Base-by-base conservation (phyloP, 2,888 invertebrate genomes). In the Eurois occulta region DNA sequence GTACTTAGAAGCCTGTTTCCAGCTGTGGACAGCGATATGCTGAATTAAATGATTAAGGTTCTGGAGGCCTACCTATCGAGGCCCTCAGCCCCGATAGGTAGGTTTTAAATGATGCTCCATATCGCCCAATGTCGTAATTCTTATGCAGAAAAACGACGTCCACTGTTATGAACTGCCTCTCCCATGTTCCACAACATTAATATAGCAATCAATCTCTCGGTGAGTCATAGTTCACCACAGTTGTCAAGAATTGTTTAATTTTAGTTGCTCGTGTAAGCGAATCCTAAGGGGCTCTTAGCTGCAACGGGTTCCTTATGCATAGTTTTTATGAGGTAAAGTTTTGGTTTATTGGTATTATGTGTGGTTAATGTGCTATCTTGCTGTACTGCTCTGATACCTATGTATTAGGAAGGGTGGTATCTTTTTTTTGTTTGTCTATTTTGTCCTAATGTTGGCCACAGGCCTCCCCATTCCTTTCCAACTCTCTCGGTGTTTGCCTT, bases 241-340 rank as follows among this genome's bases (percentile, higher is more conserved):
- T 55, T 69, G 24, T 18, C 5, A 16, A 38, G 1, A 10, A 6
- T n/a, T 62, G 35, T 11, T 10, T n/a, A n/a, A 55, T n/a, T 38
- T n/a, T 2, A 46, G 46, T 78, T 55, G 72, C 64, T 38, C 64
- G 78, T 71, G 8, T 77, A 13, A 43, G 7, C 21, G 2, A n/a
- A 38, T 21, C 8, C 18, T 8, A 35, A n/a, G 21, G 21, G 35
- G 58, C 38, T 65, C 13, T 65, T 69, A 52, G 43, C 24, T 66
- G 66, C 48, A 43, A 28, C 16, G 48, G 24, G 64, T 64, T 68
- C 58, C 48, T 48, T 38, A 74, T 21, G 72, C 35, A 28, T 32
- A 58, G 38, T 81, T 78, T 77, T 74, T 81, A 78, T 78, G 58
- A 35, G 8, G 35, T 48, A n/a, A 82, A 80, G 52, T 70, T 75